A percentile compares a stretch with the other conserved stretches of the same genome.
phyloP scores from a whole-genome alignment of 1,140 invertebrate species.

The Heliothis subflexa region DNA sequence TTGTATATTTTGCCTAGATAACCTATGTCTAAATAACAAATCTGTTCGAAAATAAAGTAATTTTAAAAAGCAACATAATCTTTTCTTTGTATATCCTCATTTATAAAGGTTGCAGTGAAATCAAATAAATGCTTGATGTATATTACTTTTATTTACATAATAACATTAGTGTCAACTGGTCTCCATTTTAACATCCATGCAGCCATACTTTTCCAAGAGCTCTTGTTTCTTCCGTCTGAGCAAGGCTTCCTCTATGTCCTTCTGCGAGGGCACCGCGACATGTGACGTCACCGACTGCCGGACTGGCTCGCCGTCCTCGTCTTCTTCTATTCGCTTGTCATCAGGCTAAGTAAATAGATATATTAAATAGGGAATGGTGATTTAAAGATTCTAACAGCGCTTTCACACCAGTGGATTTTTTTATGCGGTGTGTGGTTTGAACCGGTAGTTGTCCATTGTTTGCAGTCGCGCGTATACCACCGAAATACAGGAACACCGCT shows the following conservation, averaged over 20 bases:
- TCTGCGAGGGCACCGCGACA: conserved; percentile 94
- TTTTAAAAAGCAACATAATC: conserved; percentile 50
- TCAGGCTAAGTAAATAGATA: conserved; percentile 67
- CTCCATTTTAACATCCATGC: conserved; percentile 80
- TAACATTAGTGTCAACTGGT: conserved; percentile 62
- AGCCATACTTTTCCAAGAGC: conserved; percentile 92
- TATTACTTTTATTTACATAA: conserved; percentile 26
- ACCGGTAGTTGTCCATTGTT: too few relatives aligned
- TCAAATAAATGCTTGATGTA: background rate
- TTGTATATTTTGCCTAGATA: conserved; percentile 78
- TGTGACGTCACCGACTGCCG: conserved; percentile 91
- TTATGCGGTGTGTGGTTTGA: too few relatives aligned
- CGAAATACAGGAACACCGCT: too few relatives aligned
- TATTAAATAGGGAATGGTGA: background rate
- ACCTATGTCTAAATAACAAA: conserved; percentile 60
- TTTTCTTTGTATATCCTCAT: conserved; percentile 18
- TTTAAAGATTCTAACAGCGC: too few relatives aligned
- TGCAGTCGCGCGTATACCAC: too few relatives aligned
- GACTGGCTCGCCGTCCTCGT: conserved; percentile 56
- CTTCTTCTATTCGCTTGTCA: conserved; percentile 79
- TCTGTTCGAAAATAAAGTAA: conserved; percentile 72
- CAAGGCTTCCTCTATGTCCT: conserved; percentile 96
- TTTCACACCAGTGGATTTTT: too few relatives aligned
- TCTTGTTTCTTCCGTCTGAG: conserved; percentile 96
- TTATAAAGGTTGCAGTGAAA: background rate